Evolutionary conservation across 2,113 vertebrate genomes (phyloP).

Genomic region (Anolis carolinensis): DNA sequence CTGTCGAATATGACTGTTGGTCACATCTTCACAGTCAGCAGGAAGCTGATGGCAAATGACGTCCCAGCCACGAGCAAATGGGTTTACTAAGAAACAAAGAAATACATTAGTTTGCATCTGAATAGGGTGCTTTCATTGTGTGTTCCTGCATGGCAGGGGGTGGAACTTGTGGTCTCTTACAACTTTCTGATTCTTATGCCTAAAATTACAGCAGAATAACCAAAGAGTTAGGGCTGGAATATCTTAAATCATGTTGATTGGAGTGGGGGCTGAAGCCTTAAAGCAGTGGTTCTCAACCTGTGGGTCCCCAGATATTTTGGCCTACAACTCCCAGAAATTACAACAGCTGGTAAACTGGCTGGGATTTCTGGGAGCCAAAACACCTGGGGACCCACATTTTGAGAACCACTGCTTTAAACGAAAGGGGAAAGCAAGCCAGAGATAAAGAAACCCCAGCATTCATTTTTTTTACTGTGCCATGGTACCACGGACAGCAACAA

Average conservation of each 20-base stretch:
- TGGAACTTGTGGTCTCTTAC: no score
- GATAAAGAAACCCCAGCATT: accelerated
- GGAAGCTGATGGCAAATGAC: conserved; percentile 42
- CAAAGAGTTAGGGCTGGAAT: background rate
- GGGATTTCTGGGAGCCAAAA: no score
- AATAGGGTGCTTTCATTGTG: background rate
- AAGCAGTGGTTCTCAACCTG: no score
- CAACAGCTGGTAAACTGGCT: no score
- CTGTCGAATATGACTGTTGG: conserved; percentile 65
- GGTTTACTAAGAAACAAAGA: conserved; percentile 64
- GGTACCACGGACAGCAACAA: conserved; percentile 16
- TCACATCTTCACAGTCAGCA: conserved; percentile 64
- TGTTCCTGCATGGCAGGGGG: no score
- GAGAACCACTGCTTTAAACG: conserved; percentile 39
- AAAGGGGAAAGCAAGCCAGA: background rate
- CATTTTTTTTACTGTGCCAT: background rate
- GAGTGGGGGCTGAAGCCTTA: background rate
- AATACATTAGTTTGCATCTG: background rate
- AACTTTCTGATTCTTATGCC: background rate
- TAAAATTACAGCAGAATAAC: background rate
- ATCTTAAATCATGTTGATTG: no score
- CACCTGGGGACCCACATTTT: no score
- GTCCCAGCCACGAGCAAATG: conserved; percentile 72
- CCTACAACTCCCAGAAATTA: no score
- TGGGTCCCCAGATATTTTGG: no score